Base-by-base conservation (phyloP, 2,888 invertebrate genomes). In the Eumerus sabulonum region DNA sequence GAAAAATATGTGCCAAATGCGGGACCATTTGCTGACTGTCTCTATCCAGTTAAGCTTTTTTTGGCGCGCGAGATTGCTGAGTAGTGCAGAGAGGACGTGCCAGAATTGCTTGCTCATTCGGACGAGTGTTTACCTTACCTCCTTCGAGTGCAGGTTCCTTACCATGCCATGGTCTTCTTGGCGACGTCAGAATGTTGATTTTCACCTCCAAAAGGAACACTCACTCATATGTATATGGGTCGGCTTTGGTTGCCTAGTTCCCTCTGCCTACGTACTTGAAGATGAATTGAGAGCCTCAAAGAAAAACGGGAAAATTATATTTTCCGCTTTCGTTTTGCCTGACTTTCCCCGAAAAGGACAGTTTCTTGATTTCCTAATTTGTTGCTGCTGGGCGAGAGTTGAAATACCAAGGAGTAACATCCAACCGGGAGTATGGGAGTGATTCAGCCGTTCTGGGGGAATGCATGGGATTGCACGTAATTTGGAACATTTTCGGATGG, bases 31-130 rank as follows among this genome's bases (percentile, higher is more conserved):
- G 63, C 70, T 76, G 63, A 76, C 76, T 70, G 70, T 68, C 50
- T 7, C 27, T 27, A 2, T 27, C 7, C 27, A 14, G 42, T 18
- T 19, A 14, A 9, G n/a, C n/a, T 48, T 14, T 17, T 56, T 48
- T 42, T 35, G 17, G 13, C 16, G 13, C 57, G 27, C 27, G 67
- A 62, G 36, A n/a, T n/a, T 56, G 56, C 38, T 57, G 56, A 59
- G 56, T 74, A 56, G 54, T 76, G 76, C 70, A 76, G 62, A 38
- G 53, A 64, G 64, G 64, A 76, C 76, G 76, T 76, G 76, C 64
- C 47, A 60, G 59, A 12, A 59, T 56, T 56, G 54, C 36, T 48
- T 66, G 40, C 35, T 35, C 19, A 13, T 47, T 45, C 9, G 11
- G 16, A 35, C 14, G 44, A 62, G 9, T 63, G 38, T 68, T 76